Conservation (phyloP, 1,140 invertebrate genomes). For the Cheumatopsyche charites region DNA sequence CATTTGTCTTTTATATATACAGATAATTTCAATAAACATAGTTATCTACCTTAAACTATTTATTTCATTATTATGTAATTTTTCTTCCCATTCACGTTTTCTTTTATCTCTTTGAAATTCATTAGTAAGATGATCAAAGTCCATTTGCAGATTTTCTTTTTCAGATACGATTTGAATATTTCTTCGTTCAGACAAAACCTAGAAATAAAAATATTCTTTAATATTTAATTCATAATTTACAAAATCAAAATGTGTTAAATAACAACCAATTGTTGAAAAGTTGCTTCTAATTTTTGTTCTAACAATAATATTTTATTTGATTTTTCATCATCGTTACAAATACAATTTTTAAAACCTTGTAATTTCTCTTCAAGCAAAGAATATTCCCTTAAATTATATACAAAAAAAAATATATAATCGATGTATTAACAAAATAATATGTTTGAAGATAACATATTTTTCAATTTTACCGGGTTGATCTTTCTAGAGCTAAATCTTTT, state of each 20-base stretch:
- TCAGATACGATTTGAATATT: constrained; percentile 53
- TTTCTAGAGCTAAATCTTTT: constrained; percentile 59
- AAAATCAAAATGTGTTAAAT: constrained; percentile 3
- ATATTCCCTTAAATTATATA: constrained; percentile 57
- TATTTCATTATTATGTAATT: constrained; percentile 50
- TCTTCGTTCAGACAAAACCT: constrained; percentile 53
- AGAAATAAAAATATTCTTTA: constrained; percentile 27
- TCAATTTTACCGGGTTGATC: constrained; percentile 54
- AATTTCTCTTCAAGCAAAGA: constrained; percentile 61
- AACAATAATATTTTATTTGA: constrained; percentile 58
- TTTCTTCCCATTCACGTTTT: constrained; percentile 52
- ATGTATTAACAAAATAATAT: constrained; percentile 19
- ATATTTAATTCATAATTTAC: not conserved
- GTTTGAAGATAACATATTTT: not conserved
- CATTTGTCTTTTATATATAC: too few species aligned
- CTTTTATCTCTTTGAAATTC: constrained; percentile 53
- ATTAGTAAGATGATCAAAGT: constrained; percentile 54
- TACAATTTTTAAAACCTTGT: constrained; percentile 55
- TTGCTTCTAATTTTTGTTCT: constrained; percentile 60
- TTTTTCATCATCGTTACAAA: constrained; percentile 54
- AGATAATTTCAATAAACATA: constrained; percentile 5
- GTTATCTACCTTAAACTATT: constrained; percentile 48
- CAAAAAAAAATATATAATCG: constrained; percentile 48
- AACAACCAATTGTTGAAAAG: constrained; percentile 59
- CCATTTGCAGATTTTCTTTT: constrained; percentile 52